Conservation (phyloP, 2,888 invertebrate genomes). For the Parelbella ahira region DNA sequence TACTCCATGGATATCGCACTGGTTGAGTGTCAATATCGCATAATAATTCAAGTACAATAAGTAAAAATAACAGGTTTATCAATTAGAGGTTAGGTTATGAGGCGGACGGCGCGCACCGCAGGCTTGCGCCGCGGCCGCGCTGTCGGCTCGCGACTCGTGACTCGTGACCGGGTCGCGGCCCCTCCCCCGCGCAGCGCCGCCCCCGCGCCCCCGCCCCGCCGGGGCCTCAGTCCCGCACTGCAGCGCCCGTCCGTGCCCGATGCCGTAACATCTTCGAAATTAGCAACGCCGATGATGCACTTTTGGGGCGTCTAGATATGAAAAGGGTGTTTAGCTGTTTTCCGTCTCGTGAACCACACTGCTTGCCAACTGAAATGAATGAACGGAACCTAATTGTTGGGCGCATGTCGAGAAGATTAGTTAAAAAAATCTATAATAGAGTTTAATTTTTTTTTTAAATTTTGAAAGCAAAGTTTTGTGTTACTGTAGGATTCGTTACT, state of each 20-base stretch:
- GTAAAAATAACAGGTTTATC: constrained; percentile 14
- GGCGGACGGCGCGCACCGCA: constrained; percentile 58
- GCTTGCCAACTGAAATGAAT: constrained; percentile 11
- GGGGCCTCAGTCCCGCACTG: constrained; percentile 59
- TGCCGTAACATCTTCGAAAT: constrained; percentile 72
- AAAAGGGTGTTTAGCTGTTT: constrained; percentile 30
- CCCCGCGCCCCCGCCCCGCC: constrained; percentile 30
- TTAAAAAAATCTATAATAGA: constrained; percentile 5
- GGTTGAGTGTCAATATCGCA: background rate
- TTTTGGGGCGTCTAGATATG: constrained; percentile 39
- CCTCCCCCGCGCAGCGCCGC: constrained; percentile 37
- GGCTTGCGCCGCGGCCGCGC: constrained; percentile 75
- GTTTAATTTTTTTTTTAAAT: too few species aligned
- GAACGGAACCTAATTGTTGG: constrained; percentile 2
- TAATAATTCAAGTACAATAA: too few species aligned
- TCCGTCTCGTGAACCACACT: background rate
- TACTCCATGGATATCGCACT: background rate
- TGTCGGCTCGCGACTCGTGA: constrained; percentile 44
- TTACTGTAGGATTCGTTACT: too few species aligned
- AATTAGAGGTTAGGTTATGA: constrained; percentile 15
- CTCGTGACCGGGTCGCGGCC: constrained; percentile 67
- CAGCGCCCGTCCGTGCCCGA: constrained; percentile 56
- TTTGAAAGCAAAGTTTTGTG: too few species aligned
- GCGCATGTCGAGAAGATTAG: constrained; percentile 14
- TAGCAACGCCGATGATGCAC: constrained; percentile 67